Evolutionary conservation across 2,113 vertebrate species (phyloP).

Genomic region (Gymnarchus niloticus): DNA sequence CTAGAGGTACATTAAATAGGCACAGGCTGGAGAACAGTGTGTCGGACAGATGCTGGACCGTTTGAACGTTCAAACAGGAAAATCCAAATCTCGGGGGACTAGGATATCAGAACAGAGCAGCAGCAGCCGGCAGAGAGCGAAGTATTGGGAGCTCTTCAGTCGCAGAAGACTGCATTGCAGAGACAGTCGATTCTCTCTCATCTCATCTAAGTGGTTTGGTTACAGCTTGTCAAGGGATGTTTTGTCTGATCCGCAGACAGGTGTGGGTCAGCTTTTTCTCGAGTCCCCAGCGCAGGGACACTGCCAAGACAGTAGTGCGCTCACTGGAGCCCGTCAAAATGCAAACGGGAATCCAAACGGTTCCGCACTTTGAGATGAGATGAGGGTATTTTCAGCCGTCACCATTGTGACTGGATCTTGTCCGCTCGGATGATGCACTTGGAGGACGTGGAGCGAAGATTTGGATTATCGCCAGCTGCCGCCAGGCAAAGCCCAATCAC

Average conservation of each 20-base stretch:
- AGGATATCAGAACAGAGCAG: not conserved
- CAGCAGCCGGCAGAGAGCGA: not conserved
- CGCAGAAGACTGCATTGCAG: not conserved
- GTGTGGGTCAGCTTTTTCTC: not conserved
- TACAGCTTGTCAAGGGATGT: not conserved
- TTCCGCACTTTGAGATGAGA: not conserved
- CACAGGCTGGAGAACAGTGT: not conserved
- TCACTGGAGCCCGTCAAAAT: not conserved
- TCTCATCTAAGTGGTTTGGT: not conserved
- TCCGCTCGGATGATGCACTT: not conserved
- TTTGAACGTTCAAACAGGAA: not conserved
- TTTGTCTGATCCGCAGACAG: not conserved
- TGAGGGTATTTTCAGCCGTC: not conserved
- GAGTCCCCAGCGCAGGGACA: not conserved
- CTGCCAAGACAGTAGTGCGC: not conserved
- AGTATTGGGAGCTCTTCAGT: not conserved
- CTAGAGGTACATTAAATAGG: slow-evolving; percentile 5
- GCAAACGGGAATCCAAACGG: not conserved
- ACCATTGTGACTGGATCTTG: not conserved
- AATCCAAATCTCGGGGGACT: not conserved
- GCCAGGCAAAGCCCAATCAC: not conserved
- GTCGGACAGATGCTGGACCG: too few species aligned
- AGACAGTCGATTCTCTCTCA: not conserved
- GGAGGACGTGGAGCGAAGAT: not conserved
- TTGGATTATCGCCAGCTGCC: too few species aligned